These are phyloP conservation scores for Archips crataeganus DNA, from an alignment of 2,888 invertebrate genomes.

Conservation along the genomic window DNA sequence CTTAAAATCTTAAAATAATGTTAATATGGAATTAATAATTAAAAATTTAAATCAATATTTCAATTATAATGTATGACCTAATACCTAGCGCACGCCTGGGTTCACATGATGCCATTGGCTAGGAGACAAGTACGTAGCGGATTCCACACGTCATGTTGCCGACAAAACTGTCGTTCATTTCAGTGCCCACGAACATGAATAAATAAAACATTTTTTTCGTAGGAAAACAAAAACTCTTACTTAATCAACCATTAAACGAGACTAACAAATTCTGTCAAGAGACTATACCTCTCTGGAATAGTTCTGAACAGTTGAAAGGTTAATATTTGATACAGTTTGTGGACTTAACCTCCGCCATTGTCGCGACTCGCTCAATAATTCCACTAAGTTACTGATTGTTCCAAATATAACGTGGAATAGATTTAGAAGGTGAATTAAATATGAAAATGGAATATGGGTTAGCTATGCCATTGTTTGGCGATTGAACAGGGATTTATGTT, in stretches of 20 bases:
- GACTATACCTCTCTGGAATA: neutral
- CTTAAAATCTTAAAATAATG: too few relatives aligned
- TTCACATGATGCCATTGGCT: neutral
- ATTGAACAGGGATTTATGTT: conserved; percentile 5
- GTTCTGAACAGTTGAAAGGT: conserved; percentile 10
- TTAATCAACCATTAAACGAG: neutral
- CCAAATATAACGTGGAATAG: conserved; percentile 30
- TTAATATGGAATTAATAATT: too few relatives aligned
- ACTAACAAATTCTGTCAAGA: neutral
- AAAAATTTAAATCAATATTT: too few relatives aligned
- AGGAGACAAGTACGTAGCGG: neutral
- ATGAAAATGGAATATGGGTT: conserved; percentile 35
- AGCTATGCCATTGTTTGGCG: conserved; percentile 12
- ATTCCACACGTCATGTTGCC: neutral
- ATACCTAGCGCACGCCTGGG: neutral
- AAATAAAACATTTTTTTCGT: neutral
- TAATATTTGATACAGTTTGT: conserved; percentile 39
- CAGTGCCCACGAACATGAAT: neutral
- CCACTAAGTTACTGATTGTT: conserved; percentile 25
- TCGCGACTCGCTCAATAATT: conserved; percentile 36
- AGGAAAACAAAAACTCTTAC: neutral
- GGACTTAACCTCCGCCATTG: conserved; percentile 26
- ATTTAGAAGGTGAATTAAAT: conserved; percentile 34
- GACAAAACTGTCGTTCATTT: neutral
- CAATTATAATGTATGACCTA: neutral